Conservation (phyloP, 2,113 vertebrate species). For the Uria lomvia region DNA sequence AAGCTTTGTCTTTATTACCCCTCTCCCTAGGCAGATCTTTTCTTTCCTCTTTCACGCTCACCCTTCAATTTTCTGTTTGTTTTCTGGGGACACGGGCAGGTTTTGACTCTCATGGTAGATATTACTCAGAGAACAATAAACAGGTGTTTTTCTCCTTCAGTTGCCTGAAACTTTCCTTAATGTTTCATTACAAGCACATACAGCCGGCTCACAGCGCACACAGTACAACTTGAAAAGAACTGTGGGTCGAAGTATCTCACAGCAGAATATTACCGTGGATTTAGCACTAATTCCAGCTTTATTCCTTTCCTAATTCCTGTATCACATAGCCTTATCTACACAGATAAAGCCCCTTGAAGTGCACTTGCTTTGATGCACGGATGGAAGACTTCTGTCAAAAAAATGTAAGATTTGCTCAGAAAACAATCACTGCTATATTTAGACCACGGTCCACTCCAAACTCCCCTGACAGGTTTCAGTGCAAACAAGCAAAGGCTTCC, state of each 20-base stretch:
- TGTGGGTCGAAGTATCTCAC: conserved; percentile 27
- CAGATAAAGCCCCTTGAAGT: conserved; percentile 46
- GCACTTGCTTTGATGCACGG: conserved; percentile 37
- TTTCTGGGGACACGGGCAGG: neutral
- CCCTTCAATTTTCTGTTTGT: neutral
- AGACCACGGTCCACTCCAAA: conserved; percentile 21
- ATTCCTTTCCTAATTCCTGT: conserved; percentile 61
- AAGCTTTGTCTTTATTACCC: conserved; percentile 7
- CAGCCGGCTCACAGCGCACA: neutral
- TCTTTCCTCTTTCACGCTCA: neutral
- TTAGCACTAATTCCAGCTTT: conserved; percentile 67
- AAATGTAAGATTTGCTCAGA: conserved; percentile 28
- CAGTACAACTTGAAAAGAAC: conserved; percentile 43
- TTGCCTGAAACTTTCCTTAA: conserved; percentile 2
- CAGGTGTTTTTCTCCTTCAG: conserved; percentile 14
- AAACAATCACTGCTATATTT: conserved; percentile 34
- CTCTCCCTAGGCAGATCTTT: neutral
- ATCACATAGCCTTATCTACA: conserved; percentile 61
- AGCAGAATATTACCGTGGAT: conserved; percentile 68
- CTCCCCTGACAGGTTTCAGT: conserved; percentile 17
- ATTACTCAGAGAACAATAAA: conserved; percentile 6
- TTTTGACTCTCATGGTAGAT: neutral
- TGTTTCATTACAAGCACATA: conserved; percentile 41
- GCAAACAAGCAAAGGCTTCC: conserved; percentile 5
- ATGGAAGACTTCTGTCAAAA: conserved; percentile 38